Evolutionary conservation across 2,797 vertebrate genomes (phyloP).

Genomic region (Masticophis lateralis): DNA sequence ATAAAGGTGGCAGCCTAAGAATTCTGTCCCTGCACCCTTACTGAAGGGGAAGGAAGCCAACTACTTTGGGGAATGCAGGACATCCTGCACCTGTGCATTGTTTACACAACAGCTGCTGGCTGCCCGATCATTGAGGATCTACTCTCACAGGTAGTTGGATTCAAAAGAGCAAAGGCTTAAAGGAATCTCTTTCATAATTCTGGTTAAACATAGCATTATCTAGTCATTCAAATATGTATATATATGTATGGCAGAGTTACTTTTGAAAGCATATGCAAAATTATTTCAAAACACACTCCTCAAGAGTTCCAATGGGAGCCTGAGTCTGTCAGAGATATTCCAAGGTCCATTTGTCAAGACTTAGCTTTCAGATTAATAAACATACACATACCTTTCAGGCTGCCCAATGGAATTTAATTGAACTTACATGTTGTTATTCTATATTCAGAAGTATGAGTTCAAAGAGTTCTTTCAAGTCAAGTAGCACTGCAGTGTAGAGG

Average conservation of each 20-base stretch:
- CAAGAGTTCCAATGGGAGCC: background rate
- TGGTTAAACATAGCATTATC: background rate
- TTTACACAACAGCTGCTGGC: background rate
- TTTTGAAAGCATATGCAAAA: background rate
- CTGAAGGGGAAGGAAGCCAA: background rate
- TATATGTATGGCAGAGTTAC: background rate
- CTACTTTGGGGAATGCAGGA: background rate
- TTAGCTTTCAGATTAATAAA: background rate
- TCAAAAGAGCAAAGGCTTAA: background rate
- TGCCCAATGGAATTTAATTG: background rate
- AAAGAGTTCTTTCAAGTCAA: background rate
- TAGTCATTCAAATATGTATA: background rate
- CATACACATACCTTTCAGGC: background rate
- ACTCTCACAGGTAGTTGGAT: background rate
- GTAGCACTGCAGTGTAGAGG: background rate
- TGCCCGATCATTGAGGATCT: background rate
- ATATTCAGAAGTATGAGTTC: background rate
- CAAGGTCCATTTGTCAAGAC: background rate
- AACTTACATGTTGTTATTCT: background rate
- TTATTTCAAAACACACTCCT: background rate
- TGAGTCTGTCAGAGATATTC: background rate
- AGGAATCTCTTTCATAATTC: background rate
- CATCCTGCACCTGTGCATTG: background rate
- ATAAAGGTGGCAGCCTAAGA: background rate
- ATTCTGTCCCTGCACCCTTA: background rate